Conservation (phyloP, 92 coral and sea anemone genomes). For the Epizoanthus stellaris region DNA sequence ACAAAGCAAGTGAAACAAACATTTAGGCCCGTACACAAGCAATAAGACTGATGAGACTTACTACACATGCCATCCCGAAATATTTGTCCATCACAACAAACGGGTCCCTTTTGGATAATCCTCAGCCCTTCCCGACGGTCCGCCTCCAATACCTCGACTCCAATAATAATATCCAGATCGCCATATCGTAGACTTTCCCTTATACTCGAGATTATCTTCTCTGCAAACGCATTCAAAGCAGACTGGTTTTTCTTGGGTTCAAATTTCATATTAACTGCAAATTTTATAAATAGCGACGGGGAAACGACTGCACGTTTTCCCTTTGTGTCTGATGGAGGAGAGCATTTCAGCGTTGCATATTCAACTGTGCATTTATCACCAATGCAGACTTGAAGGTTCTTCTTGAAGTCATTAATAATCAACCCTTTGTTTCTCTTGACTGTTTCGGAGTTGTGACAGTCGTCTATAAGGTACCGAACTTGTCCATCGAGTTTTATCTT, state of each 20-base stretch:
- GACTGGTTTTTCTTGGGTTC: slow-evolving; percentile 15
- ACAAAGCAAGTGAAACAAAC: not conserved
- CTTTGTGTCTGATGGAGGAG: not conserved
- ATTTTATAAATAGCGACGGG: not conserved
- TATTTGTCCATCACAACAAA: slow-evolving; percentile 40
- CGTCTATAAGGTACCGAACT: slow-evolving; percentile 6
- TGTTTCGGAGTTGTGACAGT: not conserved
- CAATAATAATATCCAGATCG: slow-evolving; percentile 23
- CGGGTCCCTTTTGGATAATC: slow-evolving; percentile 4
- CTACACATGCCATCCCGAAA: slow-evolving; percentile 25
- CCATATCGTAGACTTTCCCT: slow-evolving; percentile 13
- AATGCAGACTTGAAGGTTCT: slow-evolving; percentile 25
- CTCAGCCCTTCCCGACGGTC: slow-evolving; percentile 7
- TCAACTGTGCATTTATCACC: slow-evolving; percentile 31
- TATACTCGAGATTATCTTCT: slow-evolving; percentile 4
- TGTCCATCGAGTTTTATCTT: slow-evolving; percentile 21
- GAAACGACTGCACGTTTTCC: not conserved
- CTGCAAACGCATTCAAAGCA: slow-evolving; percentile 1
- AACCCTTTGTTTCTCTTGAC: not conserved
- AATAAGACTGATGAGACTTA: not conserved
- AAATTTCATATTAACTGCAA: not conserved
- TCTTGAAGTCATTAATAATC: slow-evolving; percentile 24
- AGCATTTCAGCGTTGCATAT: slow-evolving; percentile 7
- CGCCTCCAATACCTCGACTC: slow-evolving; percentile 2
- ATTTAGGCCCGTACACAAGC: not conserved